Percentiles rank a stretch among this genome's conserved stretches.
Evolutionary conservation across 2,888 invertebrate species (phyloP).

Genomic region (Phaonia tiefii): DNA sequence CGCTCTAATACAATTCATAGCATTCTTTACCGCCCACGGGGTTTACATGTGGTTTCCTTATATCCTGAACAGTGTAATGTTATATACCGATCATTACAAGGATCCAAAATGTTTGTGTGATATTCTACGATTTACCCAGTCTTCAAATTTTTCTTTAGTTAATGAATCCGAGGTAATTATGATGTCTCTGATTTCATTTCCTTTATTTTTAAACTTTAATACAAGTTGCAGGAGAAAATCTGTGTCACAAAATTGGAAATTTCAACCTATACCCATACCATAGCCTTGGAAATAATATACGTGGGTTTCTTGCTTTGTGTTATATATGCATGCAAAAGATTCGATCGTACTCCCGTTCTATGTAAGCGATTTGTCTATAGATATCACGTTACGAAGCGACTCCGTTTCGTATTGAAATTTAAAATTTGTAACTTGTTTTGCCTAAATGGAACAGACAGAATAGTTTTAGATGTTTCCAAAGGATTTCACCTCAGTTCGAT

Average conservation of each 20-base stretch:
- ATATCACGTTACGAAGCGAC: too few relatives aligned
- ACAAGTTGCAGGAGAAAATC: slow-evolving; percentile 40
- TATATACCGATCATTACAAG: slow-evolving; percentile 70
- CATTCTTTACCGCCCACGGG: slow-evolving; percentile 75
- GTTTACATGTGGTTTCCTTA: slow-evolving; percentile 78
- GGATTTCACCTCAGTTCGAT: too few relatives aligned
- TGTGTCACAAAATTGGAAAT: slow-evolving; percentile 72
- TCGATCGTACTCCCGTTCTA: slow-evolving; percentile 70
- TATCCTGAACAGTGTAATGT: slow-evolving; percentile 74
- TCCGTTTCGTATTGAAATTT: too few relatives aligned
- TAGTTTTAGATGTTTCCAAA: too few relatives aligned
- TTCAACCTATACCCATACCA: slow-evolving; percentile 72
- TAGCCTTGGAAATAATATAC: slow-evolving; percentile 73
- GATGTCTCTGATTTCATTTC: neutral
- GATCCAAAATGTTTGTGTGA: slow-evolving; percentile 73
- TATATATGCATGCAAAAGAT: slow-evolving; percentile 69
- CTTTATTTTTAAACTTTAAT: slow-evolving; percentile 7
- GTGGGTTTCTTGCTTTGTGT: slow-evolving; percentile 69
- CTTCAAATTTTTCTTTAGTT: slow-evolving; percentile 62
- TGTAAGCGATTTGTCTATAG: slow-evolving; percentile 71
- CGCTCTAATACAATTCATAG: slow-evolving; percentile 75
- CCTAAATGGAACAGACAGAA: too few relatives aligned
- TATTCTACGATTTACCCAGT: slow-evolving; percentile 68
- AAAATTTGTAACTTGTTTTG: too few relatives aligned
- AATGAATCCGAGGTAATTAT: slow-evolving; percentile 45